Evolutionary conservation across 2,888 invertebrate species (phyloP), one percentile per base, ranked within the genome.

Genomic region (Cerastis rubricosa): DNA sequence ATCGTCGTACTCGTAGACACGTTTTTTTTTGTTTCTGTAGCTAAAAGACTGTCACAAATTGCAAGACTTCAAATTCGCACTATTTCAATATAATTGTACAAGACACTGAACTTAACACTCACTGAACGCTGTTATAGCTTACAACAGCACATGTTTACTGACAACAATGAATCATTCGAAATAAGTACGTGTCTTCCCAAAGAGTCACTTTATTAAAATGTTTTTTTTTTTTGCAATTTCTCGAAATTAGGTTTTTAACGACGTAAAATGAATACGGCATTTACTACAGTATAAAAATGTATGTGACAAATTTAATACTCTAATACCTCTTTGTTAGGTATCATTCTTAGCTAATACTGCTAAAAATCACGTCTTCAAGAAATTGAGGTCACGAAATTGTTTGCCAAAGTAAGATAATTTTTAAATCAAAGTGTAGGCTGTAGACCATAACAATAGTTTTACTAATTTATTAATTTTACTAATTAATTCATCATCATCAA

Each of bases 331-430:
- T 29, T 17, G 12, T 22, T 14, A n/a, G n/a, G n/a, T n/a, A 0
- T 17, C 67, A 47, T 64, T 64, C 7, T 64, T 12, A 11, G 51
- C 14, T 29, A 80, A 17, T 61, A 45, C 25, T 8, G 64, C 19
- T 59, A n/a, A 4, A 59, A 22, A 71, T 49, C 70, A 83, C 70
- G 78, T 80, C 17, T 51, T 7, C 8, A 49, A 29, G 17, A 43
- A 61, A 83, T 66, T 51, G 35, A 68, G 71, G 78, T 59, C 80
- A 54, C 17, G n/a, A 11, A n/a, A 59, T 35, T 61, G 61, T 61
- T 59, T 61, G 61, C 11, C 9, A 29, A 29, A 35, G 19, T 61
- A 29, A 61, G 59, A 19, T 19, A 11, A 19, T 35, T 61, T 29
- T 8, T 8, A 29, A 17, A 17, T 17, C 2, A 7, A 8, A 29